These are phyloP conservation scores for Hermaeophaga mercurialis DNA, from an alignment of 2,888 invertebrate species.

Conservation along the genomic window DNA sequence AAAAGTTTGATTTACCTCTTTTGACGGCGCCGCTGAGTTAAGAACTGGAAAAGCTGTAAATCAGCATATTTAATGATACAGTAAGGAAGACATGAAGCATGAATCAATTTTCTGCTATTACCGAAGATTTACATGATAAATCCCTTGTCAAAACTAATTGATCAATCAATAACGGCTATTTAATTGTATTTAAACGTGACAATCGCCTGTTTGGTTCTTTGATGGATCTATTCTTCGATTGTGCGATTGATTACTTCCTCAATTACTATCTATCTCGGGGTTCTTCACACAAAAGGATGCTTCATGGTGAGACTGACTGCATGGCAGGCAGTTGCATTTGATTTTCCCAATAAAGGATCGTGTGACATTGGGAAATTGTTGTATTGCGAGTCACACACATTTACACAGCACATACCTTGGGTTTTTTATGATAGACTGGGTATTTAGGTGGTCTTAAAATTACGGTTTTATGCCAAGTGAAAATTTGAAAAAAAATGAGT, in stretches of 20 bases:
- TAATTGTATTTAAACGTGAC: conserved; percentile 21
- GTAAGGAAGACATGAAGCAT: conserved; percentile 3
- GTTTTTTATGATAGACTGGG: too few relatives aligned
- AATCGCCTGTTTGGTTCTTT: conserved; percentile 12
- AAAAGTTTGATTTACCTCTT: too few relatives aligned
- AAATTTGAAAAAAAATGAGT: too few relatives aligned
- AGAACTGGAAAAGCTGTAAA: not conserved
- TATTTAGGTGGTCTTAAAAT: too few relatives aligned
- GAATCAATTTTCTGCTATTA: conserved; percentile 18
- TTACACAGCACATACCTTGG: too few relatives aligned
- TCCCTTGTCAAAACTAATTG: conserved; percentile 21
- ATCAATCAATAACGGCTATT: conserved; percentile 23
- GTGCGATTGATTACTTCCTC: conserved; percentile 14
- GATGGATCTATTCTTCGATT: conserved; percentile 13
- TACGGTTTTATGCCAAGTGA: too few relatives aligned
- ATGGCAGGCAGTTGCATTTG: conserved; percentile 1
- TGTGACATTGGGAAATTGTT: conserved; percentile 16
- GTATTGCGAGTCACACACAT: conserved; percentile 2
- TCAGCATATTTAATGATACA: conserved; percentile 5
- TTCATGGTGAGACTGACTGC: not conserved
- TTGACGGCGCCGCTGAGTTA: too few relatives aligned
- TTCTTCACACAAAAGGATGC: conserved; percentile 11
- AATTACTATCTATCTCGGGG: conserved; percentile 7
- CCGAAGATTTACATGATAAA: conserved; percentile 13
- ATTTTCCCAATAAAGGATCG: conserved; percentile 10